A percentile compares a stretch with the other conserved stretches of the same genome.
phyloP scores from a whole-genome alignment of 1,140 invertebrate genomes.

The Gyrodactylus bullatarudis region DNA sequence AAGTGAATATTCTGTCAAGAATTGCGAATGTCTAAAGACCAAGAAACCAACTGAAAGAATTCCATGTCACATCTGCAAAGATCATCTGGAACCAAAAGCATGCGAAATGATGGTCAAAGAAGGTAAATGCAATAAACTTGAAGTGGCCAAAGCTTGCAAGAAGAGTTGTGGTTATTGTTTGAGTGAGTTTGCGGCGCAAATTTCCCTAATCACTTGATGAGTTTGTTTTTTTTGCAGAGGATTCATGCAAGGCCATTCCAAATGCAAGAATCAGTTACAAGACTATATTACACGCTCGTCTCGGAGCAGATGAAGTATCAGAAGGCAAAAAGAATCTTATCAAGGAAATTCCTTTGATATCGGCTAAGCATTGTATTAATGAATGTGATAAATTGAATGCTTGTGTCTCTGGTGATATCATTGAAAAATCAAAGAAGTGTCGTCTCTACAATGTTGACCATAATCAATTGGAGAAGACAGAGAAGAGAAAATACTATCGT shows the following conservation, averaged over 20 bases:
- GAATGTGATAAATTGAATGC: not conserved
- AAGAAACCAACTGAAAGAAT: not conserved
- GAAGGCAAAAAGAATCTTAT: not conserved
- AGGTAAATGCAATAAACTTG: not conserved
- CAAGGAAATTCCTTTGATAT: not conserved
- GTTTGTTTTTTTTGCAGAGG: not conserved
- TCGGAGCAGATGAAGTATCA: not conserved
- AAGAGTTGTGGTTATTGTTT: not conserved
- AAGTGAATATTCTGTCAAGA: not conserved
- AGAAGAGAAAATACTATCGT: not conserved
- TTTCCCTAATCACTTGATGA: too few species aligned
- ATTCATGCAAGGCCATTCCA: not conserved
- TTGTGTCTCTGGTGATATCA: not conserved
- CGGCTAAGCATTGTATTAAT: not conserved
- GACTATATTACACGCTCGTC: not conserved
- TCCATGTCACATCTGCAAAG: not conserved
- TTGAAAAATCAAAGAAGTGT: not conserved
- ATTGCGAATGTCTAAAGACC: not conserved
- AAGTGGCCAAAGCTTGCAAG: not conserved
- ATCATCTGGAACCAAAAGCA: not conserved
- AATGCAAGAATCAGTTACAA: not conserved
- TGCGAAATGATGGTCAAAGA: not conserved
- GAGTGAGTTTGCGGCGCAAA: not conserved
- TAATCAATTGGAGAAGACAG: not conserved
- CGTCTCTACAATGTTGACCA: not conserved